phyloP scores from a whole-genome alignment of 2,888 invertebrate species.

The Eupithecia vulgata region DNA sequence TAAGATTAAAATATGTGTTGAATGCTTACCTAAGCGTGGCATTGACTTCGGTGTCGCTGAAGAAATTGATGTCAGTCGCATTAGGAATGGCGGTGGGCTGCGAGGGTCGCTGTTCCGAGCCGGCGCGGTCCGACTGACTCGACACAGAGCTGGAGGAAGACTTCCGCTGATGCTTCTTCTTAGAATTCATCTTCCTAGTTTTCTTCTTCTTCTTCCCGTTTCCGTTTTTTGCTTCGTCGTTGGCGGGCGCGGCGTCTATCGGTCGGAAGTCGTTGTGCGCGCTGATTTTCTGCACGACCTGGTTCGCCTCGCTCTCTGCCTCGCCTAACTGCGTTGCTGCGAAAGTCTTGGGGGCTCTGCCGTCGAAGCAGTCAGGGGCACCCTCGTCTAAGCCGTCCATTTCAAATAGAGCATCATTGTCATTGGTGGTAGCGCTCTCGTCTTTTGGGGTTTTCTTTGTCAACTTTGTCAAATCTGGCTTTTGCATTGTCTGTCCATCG shows the following conservation, averaged over 20 bases:
- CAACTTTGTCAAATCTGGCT: slow-evolving; percentile 82
- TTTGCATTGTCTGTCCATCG: slow-evolving; percentile 83
- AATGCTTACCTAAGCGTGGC: slow-evolving; percentile 82
- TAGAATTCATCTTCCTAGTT: slow-evolving; percentile 90
- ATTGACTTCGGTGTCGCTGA: slow-evolving; percentile 96
- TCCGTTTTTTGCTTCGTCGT: slow-evolving; percentile 82
- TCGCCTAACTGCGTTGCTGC: slow-evolving; percentile 81
- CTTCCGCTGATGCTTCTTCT: slow-evolving; percentile 91
- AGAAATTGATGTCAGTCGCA: slow-evolving; percentile 86
- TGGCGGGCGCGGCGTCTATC: slow-evolving; percentile 72
- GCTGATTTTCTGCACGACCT: slow-evolving; percentile 85
- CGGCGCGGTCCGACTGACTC: slow-evolving; percentile 81
- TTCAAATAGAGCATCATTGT: slow-evolving; percentile 87
- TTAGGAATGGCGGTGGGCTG: slow-evolving; percentile 69
- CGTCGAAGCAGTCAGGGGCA: slow-evolving; percentile 76
- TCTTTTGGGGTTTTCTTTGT: slow-evolving; percentile 73
- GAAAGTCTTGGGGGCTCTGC: slow-evolving; percentile 80
- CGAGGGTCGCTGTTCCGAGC: slow-evolving; percentile 71
- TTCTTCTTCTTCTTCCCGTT: slow-evolving; percentile 89
- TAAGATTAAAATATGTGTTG: neutral
- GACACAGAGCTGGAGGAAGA: slow-evolving; percentile 84
- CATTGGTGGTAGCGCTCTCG: slow-evolving; percentile 60
- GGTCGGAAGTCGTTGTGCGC: slow-evolving; percentile 86
- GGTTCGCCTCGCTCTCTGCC: slow-evolving; percentile 76
- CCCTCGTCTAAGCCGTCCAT: slow-evolving; percentile 86